phyloP scores from a whole-genome alignment of 2,113 vertebrate species.

The Probosciger aterrimus region DNA sequence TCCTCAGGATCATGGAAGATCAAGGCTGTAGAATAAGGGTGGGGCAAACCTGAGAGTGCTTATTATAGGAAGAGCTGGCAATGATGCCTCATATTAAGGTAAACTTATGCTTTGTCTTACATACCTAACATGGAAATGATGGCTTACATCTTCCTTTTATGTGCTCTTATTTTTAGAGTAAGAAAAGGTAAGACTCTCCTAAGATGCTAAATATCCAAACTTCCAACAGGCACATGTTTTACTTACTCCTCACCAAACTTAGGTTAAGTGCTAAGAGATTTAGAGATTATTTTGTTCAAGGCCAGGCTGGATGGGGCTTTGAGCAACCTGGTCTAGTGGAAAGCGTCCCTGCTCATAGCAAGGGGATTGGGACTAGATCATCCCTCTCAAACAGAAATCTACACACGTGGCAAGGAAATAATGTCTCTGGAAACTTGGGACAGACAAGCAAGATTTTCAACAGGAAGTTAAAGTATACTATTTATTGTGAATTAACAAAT shows the following conservation, averaged over 20 bases:
- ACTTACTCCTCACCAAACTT: fast-evolving
- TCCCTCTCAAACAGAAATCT: not conserved
- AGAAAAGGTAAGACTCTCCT: not conserved
- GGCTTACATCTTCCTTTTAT: not conserved
- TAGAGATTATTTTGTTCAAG: not conserved
- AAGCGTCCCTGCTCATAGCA: not conserved
- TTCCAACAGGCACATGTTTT: not conserved
- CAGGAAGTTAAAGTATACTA: not conserved
- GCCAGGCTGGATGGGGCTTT: not conserved
- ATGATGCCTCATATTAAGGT: not conserved
- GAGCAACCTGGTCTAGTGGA: not conserved
- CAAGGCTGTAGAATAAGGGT: constrained; percentile 12
- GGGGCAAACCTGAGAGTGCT: not conserved
- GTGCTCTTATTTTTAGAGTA: not conserved
- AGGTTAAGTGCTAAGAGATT: not conserved
- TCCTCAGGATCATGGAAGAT: constrained; percentile 33
- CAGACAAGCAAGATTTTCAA: not conserved
- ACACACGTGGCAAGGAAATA: not conserved
- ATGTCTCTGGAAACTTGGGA: not conserved
- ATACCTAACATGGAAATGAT: not conserved
- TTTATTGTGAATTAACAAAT: not conserved
- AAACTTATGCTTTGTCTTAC: not conserved
- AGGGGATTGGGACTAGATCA: not conserved
- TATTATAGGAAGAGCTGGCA: constrained; percentile 34
- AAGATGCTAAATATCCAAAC: not conserved